Conservation (phyloP, 2,113 vertebrate species). For the Ammodytes marinus region DNA sequence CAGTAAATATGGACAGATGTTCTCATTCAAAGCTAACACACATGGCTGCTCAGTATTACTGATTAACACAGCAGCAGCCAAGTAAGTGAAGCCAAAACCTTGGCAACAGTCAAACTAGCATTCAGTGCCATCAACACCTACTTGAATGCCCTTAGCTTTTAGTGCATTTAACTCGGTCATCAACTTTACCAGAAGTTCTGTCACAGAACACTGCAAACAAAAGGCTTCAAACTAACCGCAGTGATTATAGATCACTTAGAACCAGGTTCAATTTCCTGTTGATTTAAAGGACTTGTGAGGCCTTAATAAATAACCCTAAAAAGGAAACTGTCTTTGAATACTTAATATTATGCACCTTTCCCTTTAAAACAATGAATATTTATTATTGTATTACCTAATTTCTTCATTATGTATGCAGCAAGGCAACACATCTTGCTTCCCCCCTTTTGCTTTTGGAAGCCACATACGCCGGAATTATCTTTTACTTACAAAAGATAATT, state of each 20-base stretch:
- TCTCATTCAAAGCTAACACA: neutral
- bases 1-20: neutral
- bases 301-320: neutral
- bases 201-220: neutral
- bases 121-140: neutral
- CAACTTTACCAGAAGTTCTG: neutral
- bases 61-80: neutral
- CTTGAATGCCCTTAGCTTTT: neutral
- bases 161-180: slow-evolving; percentile 14
- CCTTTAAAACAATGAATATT: neutral
- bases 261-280: neutral
- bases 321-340: neutral
- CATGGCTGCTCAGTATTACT: neutral
- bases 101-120: neutral
- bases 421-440: neutral
- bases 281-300: neutral
- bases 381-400: neutral
- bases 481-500: neutral
- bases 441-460: neutral
- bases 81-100: neutral
- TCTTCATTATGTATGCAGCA: neutral
- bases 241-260: neutral
- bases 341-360: neutral
- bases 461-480: neutral
- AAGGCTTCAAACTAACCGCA: neutral